phyloP scores from a whole-genome alignment of 2,113 vertebrate species.

The Ctenomys sociabilis region DNA sequence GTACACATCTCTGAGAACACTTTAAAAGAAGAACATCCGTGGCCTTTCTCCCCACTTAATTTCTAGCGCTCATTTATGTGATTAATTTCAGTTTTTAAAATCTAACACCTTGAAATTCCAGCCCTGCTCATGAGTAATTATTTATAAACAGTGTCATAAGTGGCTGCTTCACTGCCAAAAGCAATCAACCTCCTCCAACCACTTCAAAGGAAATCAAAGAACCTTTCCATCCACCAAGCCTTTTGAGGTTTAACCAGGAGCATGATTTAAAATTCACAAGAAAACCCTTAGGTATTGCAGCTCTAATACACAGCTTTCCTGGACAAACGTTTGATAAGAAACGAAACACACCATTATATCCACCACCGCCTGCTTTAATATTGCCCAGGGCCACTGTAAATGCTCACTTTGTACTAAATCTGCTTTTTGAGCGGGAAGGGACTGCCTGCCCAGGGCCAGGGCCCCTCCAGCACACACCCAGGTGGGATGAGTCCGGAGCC shows the following conservation, averaged over 20 bases:
- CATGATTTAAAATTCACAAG: constrained; percentile 91
- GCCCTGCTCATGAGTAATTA: constrained; percentile 89
- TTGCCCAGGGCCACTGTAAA: constrained; percentile 91
- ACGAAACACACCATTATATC: constrained; percentile 87
- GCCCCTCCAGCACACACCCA: constrained; percentile 71
- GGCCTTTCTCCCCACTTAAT: constrained; percentile 84
- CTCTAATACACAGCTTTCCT: constrained; percentile 91
- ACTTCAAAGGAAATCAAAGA: constrained; percentile 91
- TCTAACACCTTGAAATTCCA: constrained; percentile 89
- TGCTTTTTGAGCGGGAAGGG: constrained; percentile 84
- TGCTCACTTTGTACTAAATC: constrained; percentile 90
- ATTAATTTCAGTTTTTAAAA: constrained; percentile 86
- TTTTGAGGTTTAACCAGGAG: constrained; percentile 92
- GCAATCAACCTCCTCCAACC: constrained; percentile 89
- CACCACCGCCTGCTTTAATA: constrained; percentile 86
- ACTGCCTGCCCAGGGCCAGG: constrained; percentile 79
- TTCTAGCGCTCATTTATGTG: constrained; percentile 85
- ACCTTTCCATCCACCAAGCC: constrained; percentile 87
- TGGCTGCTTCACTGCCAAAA: constrained; percentile 89
- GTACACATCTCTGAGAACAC: constrained; percentile 82
- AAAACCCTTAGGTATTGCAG: constrained; percentile 89
- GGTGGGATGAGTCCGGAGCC: constrained; percentile 14
- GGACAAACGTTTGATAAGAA: constrained; percentile 91
- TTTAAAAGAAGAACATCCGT: constrained; percentile 83
- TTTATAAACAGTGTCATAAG: constrained; percentile 91